Evolutionary conservation across 2,113 vertebrate species (phyloP).

Genomic region (Eretmochelys imbricata): DNA sequence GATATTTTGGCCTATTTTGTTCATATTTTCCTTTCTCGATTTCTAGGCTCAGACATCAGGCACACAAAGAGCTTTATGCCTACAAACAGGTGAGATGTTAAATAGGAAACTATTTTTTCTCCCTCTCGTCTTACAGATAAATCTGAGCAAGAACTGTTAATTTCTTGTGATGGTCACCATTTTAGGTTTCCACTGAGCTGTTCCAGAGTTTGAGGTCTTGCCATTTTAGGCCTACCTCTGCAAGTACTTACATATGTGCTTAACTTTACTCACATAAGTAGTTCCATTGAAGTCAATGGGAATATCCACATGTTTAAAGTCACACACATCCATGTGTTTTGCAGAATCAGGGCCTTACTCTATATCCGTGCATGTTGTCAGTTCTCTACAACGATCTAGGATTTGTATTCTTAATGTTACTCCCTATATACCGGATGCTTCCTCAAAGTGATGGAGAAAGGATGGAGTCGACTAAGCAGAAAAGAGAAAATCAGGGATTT

Average conservation of each 20-base stretch:
- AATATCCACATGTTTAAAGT: not conserved
- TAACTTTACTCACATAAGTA: not conserved
- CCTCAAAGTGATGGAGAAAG: not conserved
- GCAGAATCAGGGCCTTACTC: not conserved
- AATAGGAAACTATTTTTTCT: not conserved
- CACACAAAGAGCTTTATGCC: slow-evolving; percentile 98
- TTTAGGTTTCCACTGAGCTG: not conserved
- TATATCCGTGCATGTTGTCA: not conserved
- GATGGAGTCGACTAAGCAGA: not conserved
- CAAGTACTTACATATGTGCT: not conserved
- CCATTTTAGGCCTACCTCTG: not conserved
- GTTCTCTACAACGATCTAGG: not conserved
- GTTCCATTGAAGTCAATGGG: not conserved
- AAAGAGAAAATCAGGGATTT: not conserved
- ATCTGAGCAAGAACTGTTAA: rapidly evolving
- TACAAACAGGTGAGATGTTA: slow-evolving; percentile 93
- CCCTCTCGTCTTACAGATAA: not conserved
- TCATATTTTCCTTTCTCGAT: slow-evolving; percentile 44
- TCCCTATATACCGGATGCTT: not conserved
- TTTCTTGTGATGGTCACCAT: rapidly evolving
- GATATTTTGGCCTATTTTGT: not conserved
- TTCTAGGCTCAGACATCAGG: slow-evolving; percentile 95
- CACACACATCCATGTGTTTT: not conserved
- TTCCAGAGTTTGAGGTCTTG: not conserved
- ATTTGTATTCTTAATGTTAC: not conserved